phyloP scores from a whole-genome alignment of 2,113 vertebrate genomes.

The Desmodus rotundus region DNA sequence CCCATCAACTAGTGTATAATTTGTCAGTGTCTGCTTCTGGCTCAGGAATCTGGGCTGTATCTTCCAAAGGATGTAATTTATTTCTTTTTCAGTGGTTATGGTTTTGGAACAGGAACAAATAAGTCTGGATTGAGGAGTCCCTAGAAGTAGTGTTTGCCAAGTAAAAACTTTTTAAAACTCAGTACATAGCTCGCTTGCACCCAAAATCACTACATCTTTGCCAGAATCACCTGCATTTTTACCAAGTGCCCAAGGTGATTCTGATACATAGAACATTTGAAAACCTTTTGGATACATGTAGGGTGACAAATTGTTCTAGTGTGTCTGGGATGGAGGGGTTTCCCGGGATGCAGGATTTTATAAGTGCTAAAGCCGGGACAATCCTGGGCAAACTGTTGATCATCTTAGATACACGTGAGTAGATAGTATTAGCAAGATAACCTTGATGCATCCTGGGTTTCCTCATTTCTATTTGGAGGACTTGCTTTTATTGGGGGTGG shows the following conservation, averaged over 20 bases:
- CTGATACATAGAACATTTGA: not conserved
- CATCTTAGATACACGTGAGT: not conserved
- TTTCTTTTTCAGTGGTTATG: slow-evolving; percentile 19
- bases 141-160: not conserved
- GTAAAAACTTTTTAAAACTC: not conserved
- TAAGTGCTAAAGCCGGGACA: not conserved
- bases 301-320: not conserved
- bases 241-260: not conserved
- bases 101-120: slow-evolving; percentile 25
- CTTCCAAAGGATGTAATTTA: slow-evolving; percentile 17
- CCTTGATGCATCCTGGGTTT: not conserved
- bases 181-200: not conserved
- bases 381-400: not conserved
- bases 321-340: not conserved
- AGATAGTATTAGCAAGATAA: not conserved
- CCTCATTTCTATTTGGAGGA: not conserved
- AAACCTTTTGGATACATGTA: not conserved
- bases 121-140: not conserved
- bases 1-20: not conserved
- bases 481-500: not conserved
- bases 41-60: not conserved
- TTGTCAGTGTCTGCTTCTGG: slow-evolving; percentile 2
- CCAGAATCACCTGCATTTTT: not conserved
- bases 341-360: not conserved
- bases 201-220: not conserved